Evolutionary conservation across 2,797 vertebrate species (phyloP).

Genomic region (Telmatherina bonti): DNA sequence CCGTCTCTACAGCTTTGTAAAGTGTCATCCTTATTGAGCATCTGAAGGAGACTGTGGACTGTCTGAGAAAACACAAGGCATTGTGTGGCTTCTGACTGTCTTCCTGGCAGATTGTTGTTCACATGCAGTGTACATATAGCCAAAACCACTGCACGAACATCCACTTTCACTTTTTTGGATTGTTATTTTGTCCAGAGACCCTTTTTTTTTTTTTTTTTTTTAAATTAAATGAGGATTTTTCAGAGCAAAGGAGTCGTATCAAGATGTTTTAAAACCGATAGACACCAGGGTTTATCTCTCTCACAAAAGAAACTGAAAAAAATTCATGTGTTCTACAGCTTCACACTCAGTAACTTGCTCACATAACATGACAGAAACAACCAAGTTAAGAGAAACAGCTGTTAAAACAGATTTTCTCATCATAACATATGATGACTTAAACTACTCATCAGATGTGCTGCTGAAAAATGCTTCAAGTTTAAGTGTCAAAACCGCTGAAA

Average conservation of each 20-base stretch:
- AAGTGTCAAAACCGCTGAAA: neutral
- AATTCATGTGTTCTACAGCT: constrained; percentile 14
- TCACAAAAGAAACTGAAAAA: neutral
- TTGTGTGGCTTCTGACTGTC: no score
- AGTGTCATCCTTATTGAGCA: no score
- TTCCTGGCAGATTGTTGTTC: no score
- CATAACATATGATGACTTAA: constrained; percentile 1
- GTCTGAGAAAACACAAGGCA: no score
- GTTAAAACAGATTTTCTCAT: neutral
- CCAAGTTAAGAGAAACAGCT: constrained; percentile 10
- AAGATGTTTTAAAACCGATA: neutral
- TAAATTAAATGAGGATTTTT: neutral
- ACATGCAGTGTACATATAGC: no score
- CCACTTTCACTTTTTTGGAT: no score
- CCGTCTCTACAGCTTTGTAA: no score
- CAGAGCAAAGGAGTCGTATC: neutral
- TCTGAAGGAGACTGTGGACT: no score
- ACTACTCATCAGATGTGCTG: neutral
- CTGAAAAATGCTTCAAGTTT: neutral
- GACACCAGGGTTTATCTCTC: neutral
- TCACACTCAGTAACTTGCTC: neutral
- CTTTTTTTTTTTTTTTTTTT: no score
- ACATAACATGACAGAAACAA: neutral
- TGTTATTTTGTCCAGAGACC: no score
- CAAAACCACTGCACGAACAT: no score